Evolutionary conservation across 1,140 invertebrate genomes (phyloP).

Genomic region (Orchesella cincta): DNA sequence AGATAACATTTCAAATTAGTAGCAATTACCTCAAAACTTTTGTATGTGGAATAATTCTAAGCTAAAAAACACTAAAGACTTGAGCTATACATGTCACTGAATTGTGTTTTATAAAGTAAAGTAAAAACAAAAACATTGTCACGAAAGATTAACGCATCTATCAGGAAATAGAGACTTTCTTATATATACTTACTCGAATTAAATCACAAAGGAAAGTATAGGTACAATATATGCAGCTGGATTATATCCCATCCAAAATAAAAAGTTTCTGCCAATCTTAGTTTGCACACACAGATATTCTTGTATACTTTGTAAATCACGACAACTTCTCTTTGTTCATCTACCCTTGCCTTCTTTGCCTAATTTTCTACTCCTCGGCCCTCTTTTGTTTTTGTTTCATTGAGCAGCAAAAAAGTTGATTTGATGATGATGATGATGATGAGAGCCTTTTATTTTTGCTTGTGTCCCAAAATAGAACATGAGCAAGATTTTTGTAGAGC

Average conservation of each 20-base stretch:
- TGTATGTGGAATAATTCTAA: not conserved
- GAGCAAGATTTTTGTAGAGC: too few species aligned
- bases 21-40: not conserved
- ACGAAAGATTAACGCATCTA: not conserved
- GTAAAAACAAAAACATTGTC: too few species aligned
- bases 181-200: not conserved
- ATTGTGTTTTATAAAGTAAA: not conserved
- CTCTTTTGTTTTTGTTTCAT: slow-evolving; percentile 4
- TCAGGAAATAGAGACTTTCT: not conserved
- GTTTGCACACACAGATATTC: not conserved
- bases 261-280: not conserved
- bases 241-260: not conserved
- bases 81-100: not conserved
- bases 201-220: not conserved
- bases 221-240: not conserved
- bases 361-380: not conserved
- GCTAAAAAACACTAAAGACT: not conserved
- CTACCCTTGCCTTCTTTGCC: not conserved
- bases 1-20: not conserved
- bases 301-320: not conserved
- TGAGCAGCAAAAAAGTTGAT: not conserved
- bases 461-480: slow-evolving; percentile 22
- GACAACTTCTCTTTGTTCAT: not conserved
- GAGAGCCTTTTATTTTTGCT: not conserved
- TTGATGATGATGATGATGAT: not conserved